phyloP scores from a whole-genome alignment of 2,797 vertebrate species.

The Gallinago solitaria region DNA sequence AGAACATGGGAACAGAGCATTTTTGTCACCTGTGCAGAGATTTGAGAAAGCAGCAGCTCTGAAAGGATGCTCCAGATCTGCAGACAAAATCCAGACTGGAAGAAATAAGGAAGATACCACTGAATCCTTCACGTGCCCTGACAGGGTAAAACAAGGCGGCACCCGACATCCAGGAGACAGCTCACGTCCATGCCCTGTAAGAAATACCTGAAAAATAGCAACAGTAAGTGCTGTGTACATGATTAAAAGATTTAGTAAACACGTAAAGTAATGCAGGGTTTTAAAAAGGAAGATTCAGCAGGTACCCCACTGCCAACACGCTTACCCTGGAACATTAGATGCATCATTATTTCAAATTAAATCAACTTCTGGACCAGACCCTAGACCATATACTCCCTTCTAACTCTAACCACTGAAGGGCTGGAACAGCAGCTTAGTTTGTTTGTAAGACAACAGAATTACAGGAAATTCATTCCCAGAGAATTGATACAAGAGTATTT shows the following conservation, averaged over 20 bases:
- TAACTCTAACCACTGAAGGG: rapidly evolving
- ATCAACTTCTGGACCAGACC: not conserved
- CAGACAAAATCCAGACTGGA: not conserved
- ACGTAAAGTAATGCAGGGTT: not conserved
- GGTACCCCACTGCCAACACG: not conserved
- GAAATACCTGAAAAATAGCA: not conserved
- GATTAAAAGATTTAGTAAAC: not conserved
- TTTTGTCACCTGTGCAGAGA: not conserved
- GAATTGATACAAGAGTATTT: not conserved
- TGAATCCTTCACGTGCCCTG: not conserved
- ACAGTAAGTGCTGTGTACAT: not conserved
- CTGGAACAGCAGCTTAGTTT: not conserved
- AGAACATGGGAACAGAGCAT: not conserved
- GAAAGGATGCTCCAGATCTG: not conserved
- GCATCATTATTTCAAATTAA: not conserved
- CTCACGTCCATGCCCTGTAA: rapidly evolving
- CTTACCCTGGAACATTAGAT: not conserved
- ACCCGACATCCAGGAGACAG: not conserved
- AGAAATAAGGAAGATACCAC: not conserved
- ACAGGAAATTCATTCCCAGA: not conserved
- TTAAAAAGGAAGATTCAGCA: not conserved
- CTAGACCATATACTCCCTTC: not conserved
- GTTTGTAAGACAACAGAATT: not conserved
- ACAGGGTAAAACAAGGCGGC: not conserved
- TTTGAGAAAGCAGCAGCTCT: not conserved